phyloP scores from a whole-genome alignment of 2,797 vertebrate genomes.

The Eidolon dupreanum region DNA sequence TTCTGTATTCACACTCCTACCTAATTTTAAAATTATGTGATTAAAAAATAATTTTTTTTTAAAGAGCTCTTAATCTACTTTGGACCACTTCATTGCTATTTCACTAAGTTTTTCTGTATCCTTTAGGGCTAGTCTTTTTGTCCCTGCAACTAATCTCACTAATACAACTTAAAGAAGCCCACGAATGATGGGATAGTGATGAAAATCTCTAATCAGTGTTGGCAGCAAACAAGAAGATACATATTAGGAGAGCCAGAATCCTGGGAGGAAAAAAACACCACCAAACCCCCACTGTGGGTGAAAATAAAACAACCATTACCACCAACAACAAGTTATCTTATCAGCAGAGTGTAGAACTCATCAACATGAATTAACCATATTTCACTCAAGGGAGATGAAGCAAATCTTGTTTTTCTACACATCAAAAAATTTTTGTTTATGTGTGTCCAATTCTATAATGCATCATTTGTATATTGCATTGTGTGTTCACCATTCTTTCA shows the following conservation, averaged over 20 bases:
- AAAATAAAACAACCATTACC: not conserved
- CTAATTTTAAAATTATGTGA: not conserved
- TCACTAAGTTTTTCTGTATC: not conserved
- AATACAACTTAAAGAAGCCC: conserved; percentile 17
- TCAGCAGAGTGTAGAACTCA: not conserved
- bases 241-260: not conserved
- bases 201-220: not conserved
- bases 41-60: not conserved
- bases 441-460: not conserved
- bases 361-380: not conserved
- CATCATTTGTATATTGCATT: not conserved
- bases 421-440: not conserved
- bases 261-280: not conserved
- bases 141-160: not conserved
- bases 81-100: not conserved
- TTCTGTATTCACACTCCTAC: not conserved
- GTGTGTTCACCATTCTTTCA: not conserved
- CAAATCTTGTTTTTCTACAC: conserved; percentile 19
- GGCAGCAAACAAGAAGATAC: not conserved
- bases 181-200: not conserved
- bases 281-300: not conserved
- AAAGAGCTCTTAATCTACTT: not conserved
- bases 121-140: not conserved
- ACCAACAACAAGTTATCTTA: not conserved
- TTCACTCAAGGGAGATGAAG: not conserved